Base-by-base conservation (phyloP, 2,888 invertebrate species). In the Dysmachus trigonus region DNA sequence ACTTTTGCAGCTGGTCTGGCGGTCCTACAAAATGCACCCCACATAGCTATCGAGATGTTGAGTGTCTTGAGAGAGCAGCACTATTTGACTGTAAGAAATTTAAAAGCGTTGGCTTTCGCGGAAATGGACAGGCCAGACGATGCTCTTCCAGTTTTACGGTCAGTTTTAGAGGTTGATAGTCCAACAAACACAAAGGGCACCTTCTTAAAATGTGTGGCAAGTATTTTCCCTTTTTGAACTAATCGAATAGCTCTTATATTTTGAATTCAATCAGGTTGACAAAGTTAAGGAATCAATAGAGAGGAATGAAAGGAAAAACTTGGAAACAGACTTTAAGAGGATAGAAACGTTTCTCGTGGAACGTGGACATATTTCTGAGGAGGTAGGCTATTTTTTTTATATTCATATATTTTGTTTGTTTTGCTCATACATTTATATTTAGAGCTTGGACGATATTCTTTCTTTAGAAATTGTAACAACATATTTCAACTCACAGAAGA, bases 1-100 rank as follows among this genome's bases (percentile, higher is more conserved):
- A 93, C 95, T 18, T 95, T 95, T 90, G 93, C 95, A 89, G 94
- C 95, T 83, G 93, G 92, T 10, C 90, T 97, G 82, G 95, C 96
- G 4, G 89, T 96, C 38, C 95, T 94, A 74, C 95, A 96, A 90
- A 94, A 94, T 22, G 92, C 93, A 33, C 95, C 96, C 18, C 94
- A 95, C 30, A 90, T 95, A 72, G 95, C 96, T 0, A 88, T 96
- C 35, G 96, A 97, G 92, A 93, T 96, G 76, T 89, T 95, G 82
- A 92, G 94, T 4, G 90, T 92, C 2, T 92, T 92, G 1, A 90
- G 92, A 88, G 94, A 93, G 88, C 93, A 93, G 85, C 94, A 94
- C 88, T 95, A 96, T 89, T 94, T 96, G 5, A 95, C 95, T 4
- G 90, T 95, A 10, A 93, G 95, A 88, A 95, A 95, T 93, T 91